Conservation (phyloP, 2,888 invertebrate genomes). For the Phalera bucephala region DNA sequence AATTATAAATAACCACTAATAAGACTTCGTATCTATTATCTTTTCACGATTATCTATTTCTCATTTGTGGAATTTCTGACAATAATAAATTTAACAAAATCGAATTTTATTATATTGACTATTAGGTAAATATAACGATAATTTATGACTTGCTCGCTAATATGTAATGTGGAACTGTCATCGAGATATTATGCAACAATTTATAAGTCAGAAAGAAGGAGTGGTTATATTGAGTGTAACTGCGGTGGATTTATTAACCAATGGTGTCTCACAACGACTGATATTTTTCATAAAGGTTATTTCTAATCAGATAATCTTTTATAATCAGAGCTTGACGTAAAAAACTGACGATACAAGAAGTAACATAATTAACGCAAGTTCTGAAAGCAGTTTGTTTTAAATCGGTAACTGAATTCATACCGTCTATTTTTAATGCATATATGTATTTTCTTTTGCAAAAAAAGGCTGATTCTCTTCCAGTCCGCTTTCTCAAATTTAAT, state of each 20-base stretch:
- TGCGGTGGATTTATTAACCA: conserved; percentile 2
- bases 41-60: background rate
- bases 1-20: no score
- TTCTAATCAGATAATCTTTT: no score
- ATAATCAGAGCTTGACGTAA: no score
- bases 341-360: no score
- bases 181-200: conserved; percentile 17
- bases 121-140: conserved; percentile 27
- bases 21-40: background rate
- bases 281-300: no score
- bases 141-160: conserved; percentile 25
- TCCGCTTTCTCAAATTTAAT: no score
- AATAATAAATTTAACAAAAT: conserved; percentile 13
- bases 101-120: conserved; percentile 24
- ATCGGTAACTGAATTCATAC: no score
- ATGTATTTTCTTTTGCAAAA: no score
- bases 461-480: no score
- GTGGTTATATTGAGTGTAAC: conserved; percentile 23
- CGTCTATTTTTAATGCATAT: no score
- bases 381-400: no score
- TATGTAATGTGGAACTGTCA: conserved; percentile 24
- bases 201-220: conserved; percentile 29
- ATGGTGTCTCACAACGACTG: background rate
- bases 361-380: no score
- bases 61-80: background rate